Evolutionary conservation across 2,113 vertebrate species (phyloP).

Genomic region (Chaenocephalus aceratus): DNA sequence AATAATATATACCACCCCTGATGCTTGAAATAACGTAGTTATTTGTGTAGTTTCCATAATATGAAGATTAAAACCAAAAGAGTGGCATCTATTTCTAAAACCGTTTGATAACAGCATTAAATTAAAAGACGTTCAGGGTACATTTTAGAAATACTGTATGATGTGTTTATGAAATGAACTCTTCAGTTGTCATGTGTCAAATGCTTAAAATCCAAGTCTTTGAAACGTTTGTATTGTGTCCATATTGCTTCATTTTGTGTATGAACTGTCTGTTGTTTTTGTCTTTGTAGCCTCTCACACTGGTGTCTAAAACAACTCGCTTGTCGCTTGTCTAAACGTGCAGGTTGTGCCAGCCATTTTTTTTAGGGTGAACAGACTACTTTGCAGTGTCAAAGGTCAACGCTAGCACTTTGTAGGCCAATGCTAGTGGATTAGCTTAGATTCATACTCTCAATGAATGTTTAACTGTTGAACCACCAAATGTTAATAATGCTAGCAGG

Average conservation of each 20-base stretch:
- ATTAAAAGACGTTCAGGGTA: neutral
- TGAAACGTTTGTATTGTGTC: conserved; percentile 61
- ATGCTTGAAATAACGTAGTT: neutral
- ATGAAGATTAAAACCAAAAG: conserved; percentile 32
- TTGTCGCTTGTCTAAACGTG: conserved; percentile 42
- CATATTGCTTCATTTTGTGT: conserved; percentile 71
- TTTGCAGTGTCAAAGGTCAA: conserved; percentile 42
- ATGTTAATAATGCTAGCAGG: conserved; percentile 51
- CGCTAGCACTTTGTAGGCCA: conserved; percentile 7
- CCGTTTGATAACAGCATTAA: conserved; percentile 2
- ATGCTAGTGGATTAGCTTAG: conserved; percentile 16
- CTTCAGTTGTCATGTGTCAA: conserved; percentile 48
- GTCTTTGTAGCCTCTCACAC: conserved; percentile 61
- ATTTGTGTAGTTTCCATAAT: conserved; percentile 21
- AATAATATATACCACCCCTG: neutral
- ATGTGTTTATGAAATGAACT: conserved; percentile 36
- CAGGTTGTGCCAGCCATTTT: conserved; percentile 44
- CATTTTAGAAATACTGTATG: neutral
- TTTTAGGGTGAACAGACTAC: conserved; percentile 21
- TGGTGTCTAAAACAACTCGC: conserved; percentile 55
- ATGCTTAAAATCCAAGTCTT: conserved; percentile 44
- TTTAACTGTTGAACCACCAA: conserved; percentile 58
- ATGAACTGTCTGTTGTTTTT: conserved; percentile 58
- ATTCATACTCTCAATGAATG: conserved; percentile 39
- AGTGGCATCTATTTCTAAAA: neutral